Conservation (phyloP, 1,140 invertebrate species). For the Trichonephila inaurata region DNA sequence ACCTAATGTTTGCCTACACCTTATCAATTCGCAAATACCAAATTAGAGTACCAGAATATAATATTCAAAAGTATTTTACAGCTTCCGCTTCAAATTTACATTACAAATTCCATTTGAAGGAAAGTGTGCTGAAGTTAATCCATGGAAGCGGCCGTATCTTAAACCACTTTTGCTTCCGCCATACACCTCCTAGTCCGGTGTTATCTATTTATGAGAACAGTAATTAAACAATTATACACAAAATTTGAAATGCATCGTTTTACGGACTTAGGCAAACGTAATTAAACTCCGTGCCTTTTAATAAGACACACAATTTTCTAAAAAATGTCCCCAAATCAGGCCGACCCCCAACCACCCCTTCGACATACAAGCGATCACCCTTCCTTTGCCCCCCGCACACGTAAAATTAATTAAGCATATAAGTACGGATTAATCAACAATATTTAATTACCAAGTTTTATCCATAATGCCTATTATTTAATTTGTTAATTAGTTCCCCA, state of each 20-base stretch:
- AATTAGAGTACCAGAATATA: background rate
- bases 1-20: background rate
- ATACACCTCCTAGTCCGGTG: background rate
- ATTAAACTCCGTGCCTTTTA: constrained; percentile 70
- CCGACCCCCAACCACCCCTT: background rate
- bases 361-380: background rate
- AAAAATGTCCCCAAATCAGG: background rate
- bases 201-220: constrained; percentile 69
- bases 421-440: constrained; percentile 77
- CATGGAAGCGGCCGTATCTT: background rate
- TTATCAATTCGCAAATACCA: background rate
- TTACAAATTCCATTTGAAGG: constrained; percentile 12
- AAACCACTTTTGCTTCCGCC: background rate
- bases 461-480: constrained; percentile 76
- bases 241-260: constrained; percentile 73
- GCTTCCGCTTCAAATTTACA: constrained; percentile 5
- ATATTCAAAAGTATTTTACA: constrained; percentile 1
- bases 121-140: background rate
- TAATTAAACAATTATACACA: constrained; percentile 74
- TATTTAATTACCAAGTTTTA: constrained; percentile 76
- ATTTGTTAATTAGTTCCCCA: constrained; percentile 75
- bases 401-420: constrained; percentile 76
- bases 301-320: constrained; percentile 30
- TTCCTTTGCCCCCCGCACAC: background rate
- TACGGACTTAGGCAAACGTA: constrained; percentile 41